A percentile compares a stretch with the other conserved stretches of the same genome.
Conservation (phyloP, 1,140 invertebrate species). For the Charaxes varanes region DNA sequence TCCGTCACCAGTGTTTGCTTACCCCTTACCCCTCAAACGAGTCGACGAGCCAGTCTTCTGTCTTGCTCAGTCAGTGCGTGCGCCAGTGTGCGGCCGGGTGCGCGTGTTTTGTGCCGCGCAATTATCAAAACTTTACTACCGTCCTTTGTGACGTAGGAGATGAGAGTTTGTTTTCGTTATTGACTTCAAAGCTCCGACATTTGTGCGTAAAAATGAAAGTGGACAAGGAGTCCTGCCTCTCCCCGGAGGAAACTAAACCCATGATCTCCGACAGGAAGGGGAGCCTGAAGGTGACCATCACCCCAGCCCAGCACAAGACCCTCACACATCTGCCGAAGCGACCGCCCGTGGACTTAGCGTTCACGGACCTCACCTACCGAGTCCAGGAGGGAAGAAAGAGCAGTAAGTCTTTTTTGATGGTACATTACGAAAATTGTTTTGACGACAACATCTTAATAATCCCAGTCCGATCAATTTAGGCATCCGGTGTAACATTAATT, state of each 20-base stretch:
- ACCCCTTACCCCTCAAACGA: no score
- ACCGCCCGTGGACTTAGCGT: constrained; percentile 90
- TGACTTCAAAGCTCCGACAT: constrained; percentile 26
- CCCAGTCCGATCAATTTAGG: no score
- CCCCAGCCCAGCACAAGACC: constrained; percentile 82
- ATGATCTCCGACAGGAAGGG: constrained; percentile 72
- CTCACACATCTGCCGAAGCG: constrained; percentile 88
- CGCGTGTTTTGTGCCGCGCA: constrained; percentile 25
- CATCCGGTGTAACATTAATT: no score
- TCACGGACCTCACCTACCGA: constrained; percentile 87
- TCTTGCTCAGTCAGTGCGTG: constrained; percentile 41
- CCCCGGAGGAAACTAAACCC: constrained; percentile 51
- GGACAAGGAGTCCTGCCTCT: constrained; percentile 47
- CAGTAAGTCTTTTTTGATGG: constrained; percentile 84
- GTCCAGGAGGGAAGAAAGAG: constrained; percentile 87
- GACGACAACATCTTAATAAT: no score
- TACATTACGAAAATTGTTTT: no score
- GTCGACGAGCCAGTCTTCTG: constrained; percentile 1
- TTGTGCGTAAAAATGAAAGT: constrained; percentile 54
- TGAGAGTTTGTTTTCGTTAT: constrained; percentile 29
- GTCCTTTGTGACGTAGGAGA: constrained; percentile 56
- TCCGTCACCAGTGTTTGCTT: no score
- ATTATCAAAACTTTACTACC: constrained; percentile 4
- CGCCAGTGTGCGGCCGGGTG: constrained; percentile 30
- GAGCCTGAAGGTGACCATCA: constrained; percentile 77